A percentile compares a stretch with the other conserved stretches of the same genome.
These are phyloP conservation scores for Rachycentron canadum DNA, from an alignment of 2,797 vertebrate species.

Conservation along the genomic window DNA sequence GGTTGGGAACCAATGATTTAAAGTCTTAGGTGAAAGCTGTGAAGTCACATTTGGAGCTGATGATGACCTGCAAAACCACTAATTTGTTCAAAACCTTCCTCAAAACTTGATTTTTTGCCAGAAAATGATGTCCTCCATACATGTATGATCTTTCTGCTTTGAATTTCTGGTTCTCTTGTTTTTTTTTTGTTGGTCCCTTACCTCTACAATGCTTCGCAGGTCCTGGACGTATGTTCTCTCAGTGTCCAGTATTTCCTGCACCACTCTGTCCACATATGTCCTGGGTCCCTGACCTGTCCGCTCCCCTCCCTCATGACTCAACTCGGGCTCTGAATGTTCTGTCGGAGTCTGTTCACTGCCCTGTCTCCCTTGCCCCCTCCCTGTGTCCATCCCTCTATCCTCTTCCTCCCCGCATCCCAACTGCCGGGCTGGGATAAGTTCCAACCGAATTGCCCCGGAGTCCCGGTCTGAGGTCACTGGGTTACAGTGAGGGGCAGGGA, in stretches of 20 bases:
- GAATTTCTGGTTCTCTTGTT: no score
- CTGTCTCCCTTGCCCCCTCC: constrained; percentile 65
- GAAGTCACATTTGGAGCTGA: constrained; percentile 20
- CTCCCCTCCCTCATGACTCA: constrained; percentile 70
- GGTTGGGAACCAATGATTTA: not conserved
- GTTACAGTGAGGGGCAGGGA: constrained; percentile 84
- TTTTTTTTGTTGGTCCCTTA: constrained; percentile 73
- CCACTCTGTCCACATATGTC: constrained; percentile 96
- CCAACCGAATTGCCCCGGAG: constrained; percentile 92
- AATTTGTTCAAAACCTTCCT: constrained; percentile 21
- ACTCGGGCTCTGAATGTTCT: constrained; percentile 78
- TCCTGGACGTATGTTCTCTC: constrained; percentile 97
- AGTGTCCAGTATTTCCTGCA: constrained; percentile 97
- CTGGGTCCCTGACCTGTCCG: constrained; percentile 86
- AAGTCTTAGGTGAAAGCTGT: not conserved
- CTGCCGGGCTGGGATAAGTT: constrained; percentile 90
- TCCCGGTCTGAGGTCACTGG: constrained; percentile 88
- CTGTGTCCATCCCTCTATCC: constrained; percentile 47
- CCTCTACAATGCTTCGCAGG: constrained; percentile 95
- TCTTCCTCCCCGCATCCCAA: constrained; percentile 78
- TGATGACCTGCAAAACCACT: constrained; percentile 7
- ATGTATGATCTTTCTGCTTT: constrained; percentile 22
- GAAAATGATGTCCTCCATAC: constrained; percentile 29
- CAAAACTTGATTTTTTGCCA: constrained; percentile 38
- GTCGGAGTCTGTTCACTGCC: constrained; percentile 69